A percentile compares a stretch with the other conserved stretches of the same genome.
Evolutionary conservation across 2,113 vertebrate genomes (phyloP).

Genomic region (Microcebus tavaratra): DNA sequence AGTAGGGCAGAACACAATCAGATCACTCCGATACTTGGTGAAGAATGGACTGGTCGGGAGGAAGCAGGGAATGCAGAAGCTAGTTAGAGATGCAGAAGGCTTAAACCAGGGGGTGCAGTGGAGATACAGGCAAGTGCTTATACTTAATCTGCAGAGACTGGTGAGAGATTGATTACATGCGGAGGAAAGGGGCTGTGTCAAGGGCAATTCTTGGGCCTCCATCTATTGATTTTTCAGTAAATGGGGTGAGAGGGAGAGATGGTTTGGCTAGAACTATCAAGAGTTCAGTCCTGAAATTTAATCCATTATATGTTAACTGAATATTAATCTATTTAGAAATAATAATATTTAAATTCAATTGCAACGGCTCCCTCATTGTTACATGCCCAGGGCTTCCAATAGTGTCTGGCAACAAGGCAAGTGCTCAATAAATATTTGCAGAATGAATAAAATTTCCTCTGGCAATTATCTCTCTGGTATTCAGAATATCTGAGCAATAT

Average conservation of each 20-base stretch:
- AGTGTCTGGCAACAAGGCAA: neutral
- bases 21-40: neutral
- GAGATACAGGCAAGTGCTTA: neutral
- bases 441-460: conserved; percentile 38
- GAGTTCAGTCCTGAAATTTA: neutral
- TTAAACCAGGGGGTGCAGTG: neutral
- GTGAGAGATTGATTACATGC: neutral
- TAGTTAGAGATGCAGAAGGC: neutral
- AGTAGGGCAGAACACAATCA: neutral
- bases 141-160: neutral
- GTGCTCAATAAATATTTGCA: conserved; percentile 27
- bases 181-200: neutral
- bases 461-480: conserved; percentile 1
- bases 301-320: neutral
- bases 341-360: conserved; percentile 49
- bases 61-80: neutral
- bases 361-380: neutral
- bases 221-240: neutral
- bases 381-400: neutral
- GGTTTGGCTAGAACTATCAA: conserved; percentile 10
- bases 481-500: neutral
- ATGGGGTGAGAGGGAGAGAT: neutral
- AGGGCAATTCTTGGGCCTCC: neutral
- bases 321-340: conserved; percentile 30
- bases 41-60: neutral